These are phyloP conservation scores for Tetramorium parvispinum DNA, from an alignment of 1,140 invertebrate genomes.

Conservation along the genomic window DNA sequence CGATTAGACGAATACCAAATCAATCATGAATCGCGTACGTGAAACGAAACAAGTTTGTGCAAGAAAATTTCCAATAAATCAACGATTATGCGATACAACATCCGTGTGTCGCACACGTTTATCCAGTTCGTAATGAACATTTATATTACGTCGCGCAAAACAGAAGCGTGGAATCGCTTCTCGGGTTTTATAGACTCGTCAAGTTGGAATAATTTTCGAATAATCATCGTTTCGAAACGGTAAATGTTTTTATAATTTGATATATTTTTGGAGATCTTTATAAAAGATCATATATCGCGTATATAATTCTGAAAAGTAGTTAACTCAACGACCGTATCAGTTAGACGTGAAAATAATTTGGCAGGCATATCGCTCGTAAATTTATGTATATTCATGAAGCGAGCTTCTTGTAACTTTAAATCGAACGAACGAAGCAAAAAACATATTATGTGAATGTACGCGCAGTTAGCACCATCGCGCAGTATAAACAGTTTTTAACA, in stretches of 20 bases:
- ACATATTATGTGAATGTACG: background rate
- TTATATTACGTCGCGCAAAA: background rate
- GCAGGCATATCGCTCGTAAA: background rate
- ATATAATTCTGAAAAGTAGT: background rate
- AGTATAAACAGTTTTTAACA: constrained; percentile 43
- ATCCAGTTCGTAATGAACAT: constrained; percentile 3
- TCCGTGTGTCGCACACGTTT: constrained; percentile 24
- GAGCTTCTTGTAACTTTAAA: constrained; percentile 17
- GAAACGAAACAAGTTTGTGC: constrained; percentile 28
- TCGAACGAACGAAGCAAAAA: constrained; percentile 3
- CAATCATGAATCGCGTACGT: constrained; percentile 41
- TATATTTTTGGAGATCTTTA: no score
- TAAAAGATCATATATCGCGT: background rate
- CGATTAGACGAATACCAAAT: constrained; percentile 43
- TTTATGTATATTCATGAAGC: background rate
- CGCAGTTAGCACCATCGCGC: constrained; percentile 8
- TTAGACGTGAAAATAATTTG: background rate
- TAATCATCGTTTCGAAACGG: background rate
- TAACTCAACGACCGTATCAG: background rate
- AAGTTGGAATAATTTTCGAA: background rate
- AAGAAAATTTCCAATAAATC: constrained; percentile 58
- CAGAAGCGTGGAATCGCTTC: background rate
- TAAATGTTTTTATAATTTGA: no score
- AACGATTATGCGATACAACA: constrained; percentile 51
- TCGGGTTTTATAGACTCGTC: no score